A percentile compares a stretch with the other conserved stretches of the same genome.
These are phyloP conservation scores for Hylomyscus alleni DNA, from an alignment of 2,797 vertebrate genomes.

Conservation along the genomic window DNA sequence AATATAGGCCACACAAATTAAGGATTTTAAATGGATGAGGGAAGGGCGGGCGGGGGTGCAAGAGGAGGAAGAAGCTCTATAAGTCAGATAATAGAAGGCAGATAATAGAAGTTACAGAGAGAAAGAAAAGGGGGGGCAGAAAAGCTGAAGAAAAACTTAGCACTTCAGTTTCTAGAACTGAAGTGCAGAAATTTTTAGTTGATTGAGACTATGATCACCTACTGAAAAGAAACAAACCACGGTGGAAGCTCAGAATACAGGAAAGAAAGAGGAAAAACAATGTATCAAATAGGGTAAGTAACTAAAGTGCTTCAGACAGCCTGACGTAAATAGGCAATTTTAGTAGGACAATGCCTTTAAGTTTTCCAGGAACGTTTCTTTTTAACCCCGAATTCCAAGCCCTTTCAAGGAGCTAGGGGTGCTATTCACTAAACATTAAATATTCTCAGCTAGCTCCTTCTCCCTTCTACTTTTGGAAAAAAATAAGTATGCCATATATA, in stretches of 20 bases:
- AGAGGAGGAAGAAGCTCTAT: neutral
- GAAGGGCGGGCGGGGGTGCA: neutral
- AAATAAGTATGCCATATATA: neutral
- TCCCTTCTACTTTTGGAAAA: neutral
- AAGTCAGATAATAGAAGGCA: neutral
- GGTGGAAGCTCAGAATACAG: neutral
- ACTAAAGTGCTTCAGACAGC: neutral
- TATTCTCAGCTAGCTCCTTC: neutral
- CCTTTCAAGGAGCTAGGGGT: neutral
- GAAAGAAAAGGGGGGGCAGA: neutral
- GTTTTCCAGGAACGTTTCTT: neutral
- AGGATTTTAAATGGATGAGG: neutral
- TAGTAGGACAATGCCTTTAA: neutral
- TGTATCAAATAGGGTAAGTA: neutral
- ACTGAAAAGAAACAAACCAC: neutral
- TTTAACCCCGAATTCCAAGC: conserved; percentile 2
- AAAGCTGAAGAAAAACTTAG: neutral
- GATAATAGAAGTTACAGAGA: conserved; percentile 41
- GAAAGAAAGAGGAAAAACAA: neutral
- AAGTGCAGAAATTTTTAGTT: neutral
- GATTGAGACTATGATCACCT: neutral
- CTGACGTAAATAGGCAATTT: neutral
- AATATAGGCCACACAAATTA: neutral
- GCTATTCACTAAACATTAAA: neutral
- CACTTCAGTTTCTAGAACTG: neutral